Base-by-base conservation (phyloP, 2,797 vertebrate genomes). In the Microchirus variegatus region DNA sequence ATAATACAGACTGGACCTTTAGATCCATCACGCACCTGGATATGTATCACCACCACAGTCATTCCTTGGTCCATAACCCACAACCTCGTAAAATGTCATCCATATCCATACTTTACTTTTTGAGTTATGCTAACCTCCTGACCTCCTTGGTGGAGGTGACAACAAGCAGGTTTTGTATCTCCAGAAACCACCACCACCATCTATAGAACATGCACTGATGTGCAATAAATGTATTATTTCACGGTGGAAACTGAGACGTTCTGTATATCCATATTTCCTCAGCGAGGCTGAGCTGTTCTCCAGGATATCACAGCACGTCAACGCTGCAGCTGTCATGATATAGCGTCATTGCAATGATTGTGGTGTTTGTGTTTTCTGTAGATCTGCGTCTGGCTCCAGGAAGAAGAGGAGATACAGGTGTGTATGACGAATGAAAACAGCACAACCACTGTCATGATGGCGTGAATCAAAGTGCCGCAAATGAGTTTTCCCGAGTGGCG, bases 321-420 rank as follows among this genome's bases (percentile, higher is more conserved):
- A 8, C 22, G 10, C 18, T 56, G 61, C 38, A 31, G 18, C 47
- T 50, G 10, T 19, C 8, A 46, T 31, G 17, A 35, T n/a, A 19
- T n/a, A 19, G 9, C 9, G 17, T 60, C 44, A 37, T 65, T 36
- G 14, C 58, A 62, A 57, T 53, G 54, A 53, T 26, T 54, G 26
- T 9, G 22, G 12, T 56, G 16, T 51, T 54, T 76, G 62, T 66
- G 11, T 22, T 75, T 75, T 59, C 83, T 56, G 19, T 80, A 98
- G 97, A 92, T 98, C 96, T 81, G 90, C 94, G 53, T 98, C 97
- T 8, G 95, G 95, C 60, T 94, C 95, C 31, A 93, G 96, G 71
- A 98, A 95, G 85, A 98, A 97, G 92, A 93, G 95, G 81, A 91
- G 95, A 91, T 93, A 96, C 90, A 97, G 97, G 97, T 98, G 91